Evolutionary conservation across 2,797 vertebrate species (phyloP), one percentile per base, ranked within the genome.

Genomic region (Glyptemys insculpta): DNA sequence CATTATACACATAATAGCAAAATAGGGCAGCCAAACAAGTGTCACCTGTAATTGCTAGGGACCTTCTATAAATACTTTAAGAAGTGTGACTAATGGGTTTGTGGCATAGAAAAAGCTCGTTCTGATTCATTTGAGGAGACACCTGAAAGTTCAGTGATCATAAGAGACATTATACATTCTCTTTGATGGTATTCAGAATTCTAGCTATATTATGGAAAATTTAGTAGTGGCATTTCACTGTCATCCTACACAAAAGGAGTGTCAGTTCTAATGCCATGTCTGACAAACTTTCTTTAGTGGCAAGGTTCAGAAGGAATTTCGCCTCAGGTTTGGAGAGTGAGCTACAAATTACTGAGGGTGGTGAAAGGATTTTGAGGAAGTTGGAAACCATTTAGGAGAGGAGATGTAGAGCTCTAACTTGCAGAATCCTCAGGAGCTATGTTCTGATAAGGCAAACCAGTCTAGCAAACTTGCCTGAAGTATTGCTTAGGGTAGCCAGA

Each of bases 311-410:
- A 0, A 2, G 76, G 90, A 44, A 76, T 12, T 9, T 59, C 4
- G 34, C 9, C 23, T 59, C 74, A 23, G 31, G 2, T 65, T 86
- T 41, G 80, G 54, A 74, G 18, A 37, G 2, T 53, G 5, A 8
- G 29, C 5, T 76, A 16, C 8, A 3, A 1, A 80, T 52, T 81
- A 15, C 15, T 0, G 0, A 34, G 12, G 19, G 3, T 25, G 3
- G 10, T 12, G 3, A 53, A 23, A 23, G 19, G 23, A 59, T 88
- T 82, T 90, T 88, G 4, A 15, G 44, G 76, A 53, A 83, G 21
- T 65, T 62, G 49, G 37, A 56, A 52, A 7, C 0, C 25, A 79
- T 86, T 5, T 29, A 31, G 12, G 44, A 72, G 31, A 74, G 88
- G 15, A 89, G 18, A 52, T 68, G 15, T 76, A 14, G 12, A 4